These are phyloP conservation scores for Dicyrtomina minuta DNA, from an alignment of 2,888 invertebrate genomes.

Conservation along the genomic window DNA sequence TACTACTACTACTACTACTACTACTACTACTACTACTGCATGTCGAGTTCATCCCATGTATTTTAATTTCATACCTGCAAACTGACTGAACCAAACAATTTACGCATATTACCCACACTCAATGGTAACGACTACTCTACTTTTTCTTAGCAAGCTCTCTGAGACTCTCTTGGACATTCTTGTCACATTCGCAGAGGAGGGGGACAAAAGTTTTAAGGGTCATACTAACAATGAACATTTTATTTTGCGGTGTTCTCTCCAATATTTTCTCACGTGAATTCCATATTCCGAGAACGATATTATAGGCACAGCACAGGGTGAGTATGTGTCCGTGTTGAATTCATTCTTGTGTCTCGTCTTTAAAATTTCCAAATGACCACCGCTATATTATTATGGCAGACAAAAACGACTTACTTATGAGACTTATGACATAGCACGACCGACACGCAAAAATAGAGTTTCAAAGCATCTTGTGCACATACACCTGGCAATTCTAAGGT, in stretches of 20 bases:
- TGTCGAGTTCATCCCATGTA: conserved; percentile 26
- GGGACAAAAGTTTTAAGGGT: conserved; percentile 25
- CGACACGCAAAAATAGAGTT: no score
- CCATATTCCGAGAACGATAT: no score
- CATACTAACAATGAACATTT: conserved; percentile 10
- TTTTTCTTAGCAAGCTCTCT: conserved; percentile 6
- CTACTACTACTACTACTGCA: neutral
- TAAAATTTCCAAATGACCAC: no score
- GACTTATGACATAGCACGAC: no score
- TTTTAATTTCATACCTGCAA: conserved; percentile 25
- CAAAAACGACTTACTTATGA: no score
- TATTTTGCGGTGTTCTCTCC: conserved; percentile 18
- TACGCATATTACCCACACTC: conserved; percentile 22
- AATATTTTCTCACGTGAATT: conserved; percentile 20
- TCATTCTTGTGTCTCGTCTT: no score
- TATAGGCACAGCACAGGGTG: neutral
- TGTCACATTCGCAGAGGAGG: conserved; percentile 26
- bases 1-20: neutral
- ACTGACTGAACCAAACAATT: conserved; percentile 20
- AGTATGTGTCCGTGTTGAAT: no score
- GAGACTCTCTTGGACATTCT: conserved; percentile 23
- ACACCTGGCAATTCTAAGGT: no score
- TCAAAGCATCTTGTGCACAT: no score
- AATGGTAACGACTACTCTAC: conserved; percentile 10
- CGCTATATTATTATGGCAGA: no score